Evolutionary conservation across 2,888 invertebrate species (phyloP), one percentile per base, ranked within the genome.

Genomic region (Psococerastis gibbosa): DNA sequence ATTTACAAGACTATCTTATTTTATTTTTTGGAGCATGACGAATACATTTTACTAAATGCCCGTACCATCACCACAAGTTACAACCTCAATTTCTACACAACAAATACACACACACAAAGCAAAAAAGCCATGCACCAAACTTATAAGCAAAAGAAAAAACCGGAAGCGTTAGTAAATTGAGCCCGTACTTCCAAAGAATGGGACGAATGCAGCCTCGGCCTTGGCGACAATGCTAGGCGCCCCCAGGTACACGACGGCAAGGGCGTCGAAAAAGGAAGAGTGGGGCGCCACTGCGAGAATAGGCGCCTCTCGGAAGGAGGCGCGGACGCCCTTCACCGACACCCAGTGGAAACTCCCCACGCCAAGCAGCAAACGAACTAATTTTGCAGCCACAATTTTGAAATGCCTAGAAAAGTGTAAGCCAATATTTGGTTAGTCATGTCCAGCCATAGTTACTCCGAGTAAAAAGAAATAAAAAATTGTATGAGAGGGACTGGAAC

Each of bases 211-310:
- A 20, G 84, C 79, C 58, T 85, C 87, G 16, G 77, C 79, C 60
- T 88, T 89, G 49, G 89, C 88, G 52, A 92, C 89, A 57, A 89
- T 80, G 54, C 84, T 81, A 20, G 87, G 84, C 42, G 83, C 82
- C n/a, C 78, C 79, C 51, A 84, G 71, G 56, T 74, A 72, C 46
- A 85, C 76, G 55, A 87, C 80, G 53, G 82, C 73, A 49, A 91
- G 70, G 47, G 84, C 79, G 64, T 94, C 94, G 64, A 85, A 79
- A 72, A 81, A 89, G 46, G 82, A 78, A 32, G 91, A 89, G 61
- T 94, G 94, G 2, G 92, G 92, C 3, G 88, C 91, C 48, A 85
- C 71, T 45, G 79, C 79, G 49, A 91, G 65, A 50, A 92, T 75
- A 2, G 89, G 85, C 3, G 91, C 91, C 50, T 82, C 80, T 61